A percentile compares a stretch with the other conserved stretches of the same genome.
Evolutionary conservation across 2,888 invertebrate species (phyloP).

Genomic region (Drosophila affinis): DNA sequence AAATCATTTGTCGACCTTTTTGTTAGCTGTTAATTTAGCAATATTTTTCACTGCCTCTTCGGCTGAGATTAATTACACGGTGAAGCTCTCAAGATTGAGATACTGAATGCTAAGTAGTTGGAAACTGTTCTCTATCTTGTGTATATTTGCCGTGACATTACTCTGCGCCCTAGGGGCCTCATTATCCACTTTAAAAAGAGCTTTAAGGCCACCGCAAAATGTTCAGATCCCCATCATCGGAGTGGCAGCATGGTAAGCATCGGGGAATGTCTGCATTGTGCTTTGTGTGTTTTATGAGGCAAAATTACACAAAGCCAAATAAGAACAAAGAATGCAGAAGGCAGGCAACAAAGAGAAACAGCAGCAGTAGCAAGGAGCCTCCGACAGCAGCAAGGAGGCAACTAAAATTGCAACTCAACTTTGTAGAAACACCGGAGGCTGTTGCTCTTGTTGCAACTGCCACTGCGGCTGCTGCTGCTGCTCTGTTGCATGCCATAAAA

Average conservation of each 20-base stretch:
- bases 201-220: slow-evolving; percentile 28
- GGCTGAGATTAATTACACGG: slow-evolving; percentile 15
- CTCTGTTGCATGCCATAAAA: slow-evolving; percentile 64
- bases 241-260: neutral
- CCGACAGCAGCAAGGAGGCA: slow-evolving; percentile 29
- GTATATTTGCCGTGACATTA: neutral
- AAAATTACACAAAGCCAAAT: slow-evolving; percentile 68
- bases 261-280: slow-evolving; percentile 33
- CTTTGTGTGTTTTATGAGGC: slow-evolving; percentile 47
- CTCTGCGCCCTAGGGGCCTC: slow-evolving; percentile 9
- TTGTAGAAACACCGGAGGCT: slow-evolving; percentile 73
- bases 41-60: slow-evolving; percentile 31
- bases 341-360: slow-evolving; percentile 40
- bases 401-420: slow-evolving; percentile 75
- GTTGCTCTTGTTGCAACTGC: slow-evolving; percentile 23
- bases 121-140: too few relatives aligned
- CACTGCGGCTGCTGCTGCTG: slow-evolving; percentile 24
- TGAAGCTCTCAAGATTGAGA: neutral
- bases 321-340: slow-evolving; percentile 63
- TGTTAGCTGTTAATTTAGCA: slow-evolving; percentile 65
- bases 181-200: slow-evolving; percentile 26
- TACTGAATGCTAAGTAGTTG: neutral
- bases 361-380: slow-evolving; percentile 15
- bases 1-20: slow-evolving; percentile 74
- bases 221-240: neutral